A percentile compares a stretch with the other conserved stretches of the same genome.
Evolutionary conservation across 1,140 invertebrate genomes (phyloP).

Genomic region (Lepidurus couesii): DNA sequence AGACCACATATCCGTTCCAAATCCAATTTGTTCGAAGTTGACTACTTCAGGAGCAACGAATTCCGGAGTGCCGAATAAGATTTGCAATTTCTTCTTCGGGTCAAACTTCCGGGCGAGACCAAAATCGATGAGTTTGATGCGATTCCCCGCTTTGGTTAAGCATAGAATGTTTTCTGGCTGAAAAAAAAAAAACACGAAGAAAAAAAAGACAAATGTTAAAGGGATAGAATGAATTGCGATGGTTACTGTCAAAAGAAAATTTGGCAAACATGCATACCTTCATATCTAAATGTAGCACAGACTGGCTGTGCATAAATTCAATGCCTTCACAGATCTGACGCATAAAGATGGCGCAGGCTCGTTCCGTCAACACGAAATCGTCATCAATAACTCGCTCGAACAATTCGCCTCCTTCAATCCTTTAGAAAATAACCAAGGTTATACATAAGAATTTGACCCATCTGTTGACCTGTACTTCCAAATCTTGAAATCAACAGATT

Average conservation of each 20-base stretch:
- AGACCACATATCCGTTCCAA: conserved; percentile 96
- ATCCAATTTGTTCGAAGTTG: conserved; percentile 93
- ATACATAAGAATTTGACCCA: not conserved
- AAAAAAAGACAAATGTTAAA: conserved; percentile 27
- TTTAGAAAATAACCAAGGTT: conserved; percentile 43
- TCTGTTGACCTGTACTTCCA: no score
- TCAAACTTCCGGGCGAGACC: conserved; percentile 88
- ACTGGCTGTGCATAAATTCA: conserved; percentile 89
- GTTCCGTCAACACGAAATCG: conserved; percentile 92
- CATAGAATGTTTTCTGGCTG: conserved; percentile 97
- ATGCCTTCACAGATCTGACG: conserved; percentile 95
- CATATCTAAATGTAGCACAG: conserved; percentile 91
- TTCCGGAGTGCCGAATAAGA: conserved; percentile 95
- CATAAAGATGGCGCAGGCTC: conserved; percentile 91
- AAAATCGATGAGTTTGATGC: conserved; percentile 98
- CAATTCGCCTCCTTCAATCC: conserved; percentile 92
- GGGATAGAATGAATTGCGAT: not conserved
- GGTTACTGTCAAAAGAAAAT: conserved; percentile 31
- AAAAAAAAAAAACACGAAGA: conserved; percentile 37
- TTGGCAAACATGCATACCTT: conserved; percentile 59
- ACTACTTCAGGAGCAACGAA: conserved; percentile 98
- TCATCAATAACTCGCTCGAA: conserved; percentile 98
- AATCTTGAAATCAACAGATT: no score
- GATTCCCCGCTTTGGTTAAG: conserved; percentile 85
- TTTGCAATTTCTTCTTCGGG: conserved; percentile 81